phyloP scores from a whole-genome alignment of 2,888 invertebrate species.

The Apamea monoglypha region DNA sequence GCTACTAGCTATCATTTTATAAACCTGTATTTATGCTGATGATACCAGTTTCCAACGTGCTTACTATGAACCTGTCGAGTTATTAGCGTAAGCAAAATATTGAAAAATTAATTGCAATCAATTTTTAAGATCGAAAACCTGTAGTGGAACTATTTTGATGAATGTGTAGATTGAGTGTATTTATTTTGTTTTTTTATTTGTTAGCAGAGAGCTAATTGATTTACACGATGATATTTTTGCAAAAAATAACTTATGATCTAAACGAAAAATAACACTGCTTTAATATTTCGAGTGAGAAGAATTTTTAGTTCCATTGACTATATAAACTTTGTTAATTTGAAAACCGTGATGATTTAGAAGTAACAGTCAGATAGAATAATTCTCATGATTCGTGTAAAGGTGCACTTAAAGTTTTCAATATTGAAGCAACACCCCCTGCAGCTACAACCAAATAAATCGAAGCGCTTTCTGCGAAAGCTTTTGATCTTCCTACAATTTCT shows the following conservation, averaged over 20 bases:
- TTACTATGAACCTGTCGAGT: constrained; percentile 45
- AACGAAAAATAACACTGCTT: neutral
- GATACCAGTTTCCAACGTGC: constrained; percentile 56
- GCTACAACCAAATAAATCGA: neutral
- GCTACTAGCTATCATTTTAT: constrained; percentile 57
- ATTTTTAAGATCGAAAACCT: constrained; percentile 54
- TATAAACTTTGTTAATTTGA: neutral
- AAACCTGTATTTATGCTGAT: constrained; percentile 65
- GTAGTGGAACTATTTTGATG: constrained; percentile 55
- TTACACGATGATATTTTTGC: constrained; percentile 15
- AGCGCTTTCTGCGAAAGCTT: neutral
- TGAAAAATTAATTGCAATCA: constrained; percentile 62
- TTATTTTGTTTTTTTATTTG: constrained; percentile 48
- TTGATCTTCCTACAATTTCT: constrained; percentile 8
- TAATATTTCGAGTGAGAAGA: neutral
- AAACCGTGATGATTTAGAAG: neutral
- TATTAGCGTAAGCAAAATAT: constrained; percentile 60
- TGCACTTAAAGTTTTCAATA: neutral
- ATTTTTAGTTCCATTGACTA: neutral
- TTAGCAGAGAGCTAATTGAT: constrained; percentile 36
- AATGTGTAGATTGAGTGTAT: constrained; percentile 47
- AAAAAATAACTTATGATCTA: neutral
- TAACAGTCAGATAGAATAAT: neutral
- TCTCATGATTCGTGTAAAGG: neutral
- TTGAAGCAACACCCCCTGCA: neutral